These are phyloP conservation scores for Epsilonema sp. DNA, from an alignment of 2,888 invertebrate species.

Conservation along the genomic window DNA sequence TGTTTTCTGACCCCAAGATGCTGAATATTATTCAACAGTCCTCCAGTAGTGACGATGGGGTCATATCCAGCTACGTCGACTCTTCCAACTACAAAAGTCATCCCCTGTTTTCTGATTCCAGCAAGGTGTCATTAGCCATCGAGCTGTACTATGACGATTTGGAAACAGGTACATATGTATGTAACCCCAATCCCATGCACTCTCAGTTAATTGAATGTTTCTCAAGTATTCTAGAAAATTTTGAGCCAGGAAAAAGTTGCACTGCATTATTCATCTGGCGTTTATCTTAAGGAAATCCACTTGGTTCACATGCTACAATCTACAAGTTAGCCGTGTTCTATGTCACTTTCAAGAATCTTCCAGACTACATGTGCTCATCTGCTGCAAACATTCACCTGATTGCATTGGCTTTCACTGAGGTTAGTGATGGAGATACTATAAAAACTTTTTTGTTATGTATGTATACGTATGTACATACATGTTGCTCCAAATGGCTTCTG, in stretches of 20 bases:
- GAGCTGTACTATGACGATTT: not conserved
- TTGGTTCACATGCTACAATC: not conserved
- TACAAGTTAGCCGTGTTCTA: not conserved
- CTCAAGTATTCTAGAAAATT: no score
- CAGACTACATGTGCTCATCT: not conserved
- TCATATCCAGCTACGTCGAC: not conserved
- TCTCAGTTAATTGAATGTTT: not conserved
- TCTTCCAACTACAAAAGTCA: not conserved
- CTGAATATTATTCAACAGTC: not conserved
- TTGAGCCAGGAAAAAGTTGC: no score
- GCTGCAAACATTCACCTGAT: not conserved
- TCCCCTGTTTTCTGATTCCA: not conserved
- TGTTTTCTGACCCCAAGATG: not conserved
- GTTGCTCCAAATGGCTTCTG: no score
- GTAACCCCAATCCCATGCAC: no score
- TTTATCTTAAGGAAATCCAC: not conserved
- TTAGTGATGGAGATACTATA: not conserved
- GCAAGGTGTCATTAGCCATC: not conserved
- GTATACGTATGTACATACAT: no score
- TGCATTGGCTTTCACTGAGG: not conserved
- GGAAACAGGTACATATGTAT: no score
- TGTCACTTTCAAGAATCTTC: not conserved
- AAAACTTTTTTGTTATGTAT: not conserved
- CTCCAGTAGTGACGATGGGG: not conserved
- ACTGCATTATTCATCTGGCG: no score